Conservation (phyloP, 2,888 invertebrate genomes). For the Acrobasis repandana region DNA sequence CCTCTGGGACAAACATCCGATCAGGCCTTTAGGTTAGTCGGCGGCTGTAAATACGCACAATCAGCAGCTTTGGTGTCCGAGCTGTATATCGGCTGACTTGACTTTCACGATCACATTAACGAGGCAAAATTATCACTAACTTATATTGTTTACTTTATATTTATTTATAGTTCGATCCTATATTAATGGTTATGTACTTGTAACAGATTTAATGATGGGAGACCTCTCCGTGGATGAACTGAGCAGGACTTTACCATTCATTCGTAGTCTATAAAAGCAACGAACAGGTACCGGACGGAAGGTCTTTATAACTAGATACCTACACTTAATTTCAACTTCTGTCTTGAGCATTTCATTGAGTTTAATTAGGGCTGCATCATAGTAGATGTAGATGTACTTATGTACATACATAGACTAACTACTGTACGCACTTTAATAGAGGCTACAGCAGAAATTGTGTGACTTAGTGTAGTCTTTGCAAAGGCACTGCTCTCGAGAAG, state of each 20-base stretch:
- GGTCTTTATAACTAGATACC: constrained; percentile 25
- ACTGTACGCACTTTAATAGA: neutral
- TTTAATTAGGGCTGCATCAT: constrained; percentile 4
- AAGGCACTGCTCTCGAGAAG: neutral
- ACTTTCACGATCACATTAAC: constrained; percentile 50
- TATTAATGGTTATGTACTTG: constrained; percentile 46
- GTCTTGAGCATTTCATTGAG: constrained; percentile 14
- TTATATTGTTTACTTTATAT: constrained; percentile 36
- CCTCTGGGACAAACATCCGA: constrained; percentile 95
- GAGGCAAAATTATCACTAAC: constrained; percentile 41
- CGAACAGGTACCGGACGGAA: constrained; percentile 56
- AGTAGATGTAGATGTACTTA: no score
- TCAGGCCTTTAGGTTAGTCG: constrained; percentile 94
- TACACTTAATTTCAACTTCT: constrained; percentile 34
- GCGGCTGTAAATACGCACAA: constrained; percentile 65
- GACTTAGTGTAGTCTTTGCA: neutral
- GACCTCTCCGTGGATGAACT: constrained; percentile 76
- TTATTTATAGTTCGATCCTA: constrained; percentile 20
- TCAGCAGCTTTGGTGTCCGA: constrained; percentile 50
- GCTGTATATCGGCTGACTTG: constrained; percentile 61
- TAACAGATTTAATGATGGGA: constrained; percentile 79
- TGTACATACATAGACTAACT: no score
- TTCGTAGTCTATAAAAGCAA: constrained; percentile 75
- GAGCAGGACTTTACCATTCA: constrained; percentile 76
- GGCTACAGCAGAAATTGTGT: neutral